A percentile compares a stretch with the other conserved stretches of the same genome.
These are phyloP conservation scores for Serripes groenlandicus DNA, from an alignment of 2,888 invertebrate genomes.

Conservation along the genomic window DNA sequence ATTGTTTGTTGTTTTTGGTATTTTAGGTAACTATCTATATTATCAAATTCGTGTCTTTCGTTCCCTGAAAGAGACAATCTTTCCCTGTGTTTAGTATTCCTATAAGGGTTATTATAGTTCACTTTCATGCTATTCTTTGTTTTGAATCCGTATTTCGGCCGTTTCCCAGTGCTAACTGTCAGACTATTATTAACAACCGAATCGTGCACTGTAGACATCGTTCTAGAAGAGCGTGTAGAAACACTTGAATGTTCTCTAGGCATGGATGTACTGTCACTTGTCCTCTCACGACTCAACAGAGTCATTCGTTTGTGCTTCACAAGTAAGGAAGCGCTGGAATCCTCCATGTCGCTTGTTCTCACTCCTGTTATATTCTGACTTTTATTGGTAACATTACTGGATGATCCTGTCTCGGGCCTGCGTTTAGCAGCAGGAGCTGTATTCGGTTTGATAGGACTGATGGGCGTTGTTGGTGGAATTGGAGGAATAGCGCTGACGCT, in stretches of 20 bases:
- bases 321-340: slow-evolving; percentile 24
- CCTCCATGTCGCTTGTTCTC: not conserved
- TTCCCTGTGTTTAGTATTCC: slow-evolving; percentile 71
- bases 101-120: slow-evolving; percentile 77
- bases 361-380: not conserved
- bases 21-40: slow-evolving; percentile 71
- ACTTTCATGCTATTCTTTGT: slow-evolving; percentile 42
- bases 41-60: slow-evolving; percentile 66
- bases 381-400: not conserved
- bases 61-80: slow-evolving; percentile 59
- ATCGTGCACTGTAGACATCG: slow-evolving; percentile 55
- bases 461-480: slow-evolving; percentile 63
- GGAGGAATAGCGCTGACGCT: slow-evolving; percentile 47
- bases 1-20: slow-evolving; percentile 66
- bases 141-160: slow-evolving; percentile 23
- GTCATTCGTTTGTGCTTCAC: slow-evolving; percentile 57
- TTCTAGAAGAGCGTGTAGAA: slow-evolving; percentile 36
- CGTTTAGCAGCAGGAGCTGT: not conserved
- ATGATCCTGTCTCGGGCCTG: not conserved
- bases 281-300: slow-evolving; percentile 43
- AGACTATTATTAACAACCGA: slow-evolving; percentile 60
- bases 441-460: slow-evolving; percentile 37
- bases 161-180: slow-evolving; percentile 51
- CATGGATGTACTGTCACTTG: slow-evolving; percentile 31
- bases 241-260: slow-evolving; percentile 56